These are phyloP conservation scores for Acrossocheilus wenchowensis DNA, from an alignment of 2,797 vertebrate genomes.

Conservation along the genomic window DNA sequence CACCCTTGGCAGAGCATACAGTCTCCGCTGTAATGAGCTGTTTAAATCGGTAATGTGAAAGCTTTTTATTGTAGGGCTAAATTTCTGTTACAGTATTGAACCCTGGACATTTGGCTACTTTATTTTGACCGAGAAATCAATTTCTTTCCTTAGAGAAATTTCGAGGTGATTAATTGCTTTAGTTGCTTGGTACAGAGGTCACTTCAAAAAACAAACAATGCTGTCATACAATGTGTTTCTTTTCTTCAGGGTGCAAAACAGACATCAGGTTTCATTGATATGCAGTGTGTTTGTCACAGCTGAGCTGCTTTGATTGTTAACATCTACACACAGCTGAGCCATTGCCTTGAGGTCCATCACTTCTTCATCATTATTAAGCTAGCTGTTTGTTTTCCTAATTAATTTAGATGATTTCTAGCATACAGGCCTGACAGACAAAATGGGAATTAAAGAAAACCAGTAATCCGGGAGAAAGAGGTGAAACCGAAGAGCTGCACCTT, in stretches of 20 bases:
- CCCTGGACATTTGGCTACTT: constrained; percentile 1
- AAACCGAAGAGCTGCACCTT: constrained; percentile 9
- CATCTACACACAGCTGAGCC: constrained; percentile 33
- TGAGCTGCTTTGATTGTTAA: constrained; percentile 30
- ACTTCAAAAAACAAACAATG: neutral
- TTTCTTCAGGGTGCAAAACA: constrained; percentile 21
- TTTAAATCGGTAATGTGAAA: constrained; percentile 39
- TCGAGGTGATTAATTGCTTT: constrained; percentile 6
- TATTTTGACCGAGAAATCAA: constrained; percentile 12
- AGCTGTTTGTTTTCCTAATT: constrained; percentile 55
- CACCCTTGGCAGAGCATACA: neutral
- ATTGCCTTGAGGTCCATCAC: constrained; percentile 58
- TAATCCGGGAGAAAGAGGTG: constrained; percentile 7
- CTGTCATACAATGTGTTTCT: neutral
- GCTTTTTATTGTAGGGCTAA: constrained; percentile 19
- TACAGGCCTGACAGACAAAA: constrained; percentile 30
- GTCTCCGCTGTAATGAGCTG: constrained; percentile 8
- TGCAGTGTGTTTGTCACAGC: constrained; percentile 29
- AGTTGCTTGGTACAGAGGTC: constrained; percentile 9
- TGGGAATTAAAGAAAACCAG: constrained; percentile 25
- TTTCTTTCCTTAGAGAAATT: neutral
- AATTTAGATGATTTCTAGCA: constrained; percentile 49
- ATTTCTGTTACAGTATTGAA: constrained; percentile 11
- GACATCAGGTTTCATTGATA: constrained; percentile 11
- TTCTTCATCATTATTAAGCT: constrained; percentile 55